A percentile compares a stretch with the other conserved stretches of the same genome.
phyloP scores from a whole-genome alignment of 1,140 invertebrate genomes.

The Diploscapter pachys region DNA sequence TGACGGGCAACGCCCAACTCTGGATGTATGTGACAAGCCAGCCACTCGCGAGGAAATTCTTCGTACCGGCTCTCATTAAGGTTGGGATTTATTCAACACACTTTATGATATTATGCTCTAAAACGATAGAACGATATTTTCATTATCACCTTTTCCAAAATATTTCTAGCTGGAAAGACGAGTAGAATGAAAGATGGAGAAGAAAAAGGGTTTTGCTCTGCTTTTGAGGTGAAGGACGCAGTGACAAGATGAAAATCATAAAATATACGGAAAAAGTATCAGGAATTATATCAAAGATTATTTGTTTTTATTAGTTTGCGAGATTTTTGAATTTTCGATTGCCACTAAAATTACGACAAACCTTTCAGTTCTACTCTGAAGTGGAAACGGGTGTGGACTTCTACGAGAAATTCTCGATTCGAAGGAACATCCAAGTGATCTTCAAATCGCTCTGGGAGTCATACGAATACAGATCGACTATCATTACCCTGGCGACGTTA shows the following conservation, averaged over 20 bases:
- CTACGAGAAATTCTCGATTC: constrained; percentile 97
- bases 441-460: constrained; percentile 71
- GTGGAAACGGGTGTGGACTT: constrained; percentile 97
- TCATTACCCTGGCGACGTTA: constrained; percentile 65
- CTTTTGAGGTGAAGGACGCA: neutral
- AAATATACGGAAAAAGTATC: constrained; percentile 68
- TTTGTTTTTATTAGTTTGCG: constrained; percentile 76
- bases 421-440: constrained; percentile 94
- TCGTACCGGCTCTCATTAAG: constrained; percentile 87
- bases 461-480: constrained; percentile 61
- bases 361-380: constrained; percentile 90
- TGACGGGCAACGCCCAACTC: too few species aligned
- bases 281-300: constrained; percentile 78
- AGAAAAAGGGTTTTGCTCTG: constrained; percentile 2
- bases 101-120: too few species aligned
- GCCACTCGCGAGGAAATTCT: constrained; percentile 74
- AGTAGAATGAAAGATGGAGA: too few species aligned
- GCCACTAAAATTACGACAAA: too few species aligned
- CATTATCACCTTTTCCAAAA: too few species aligned
- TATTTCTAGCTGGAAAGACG: too few species aligned
- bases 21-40: constrained; percentile 72
- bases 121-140: too few species aligned
- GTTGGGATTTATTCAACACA: too few species aligned
- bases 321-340: too few species aligned
- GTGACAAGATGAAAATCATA: neutral